A percentile compares a stretch with the other conserved stretches of the same genome.
Evolutionary conservation across 2,888 invertebrate species (phyloP).

Genomic region (Apodemia mormo): DNA sequence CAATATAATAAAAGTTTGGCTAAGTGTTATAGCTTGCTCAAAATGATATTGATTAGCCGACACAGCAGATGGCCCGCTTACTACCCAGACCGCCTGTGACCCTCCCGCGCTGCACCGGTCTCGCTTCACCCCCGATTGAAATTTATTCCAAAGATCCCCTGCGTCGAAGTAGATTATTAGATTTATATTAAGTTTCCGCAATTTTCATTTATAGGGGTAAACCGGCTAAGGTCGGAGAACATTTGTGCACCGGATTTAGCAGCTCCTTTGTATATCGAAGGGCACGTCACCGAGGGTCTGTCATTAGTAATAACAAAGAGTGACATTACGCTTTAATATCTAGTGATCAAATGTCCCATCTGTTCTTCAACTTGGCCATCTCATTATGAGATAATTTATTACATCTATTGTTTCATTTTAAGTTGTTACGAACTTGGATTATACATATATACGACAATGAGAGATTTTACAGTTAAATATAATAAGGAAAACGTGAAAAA

Average conservation of each 20-base stretch:
- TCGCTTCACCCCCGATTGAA: slow-evolving; percentile 74
- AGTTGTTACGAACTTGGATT: too few relatives aligned
- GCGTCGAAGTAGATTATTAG: slow-evolving; percentile 74
- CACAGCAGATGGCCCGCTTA: slow-evolving; percentile 68
- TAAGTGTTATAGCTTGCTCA: slow-evolving; percentile 37
- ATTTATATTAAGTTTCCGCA: slow-evolving; percentile 81
- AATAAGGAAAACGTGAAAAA: too few relatives aligned
- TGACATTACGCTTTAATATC: slow-evolving; percentile 60
- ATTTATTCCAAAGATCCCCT: slow-evolving; percentile 76
- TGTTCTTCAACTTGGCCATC: slow-evolving; percentile 45
- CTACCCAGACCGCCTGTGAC: slow-evolving; percentile 53
- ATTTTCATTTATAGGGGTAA: slow-evolving; percentile 73
- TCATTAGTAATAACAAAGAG: slow-evolving; percentile 72
- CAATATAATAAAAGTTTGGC: too few relatives aligned
- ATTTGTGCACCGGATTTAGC: slow-evolving; percentile 56
- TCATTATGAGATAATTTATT: slow-evolving; percentile 18
- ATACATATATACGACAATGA: too few relatives aligned
- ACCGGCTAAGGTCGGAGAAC: slow-evolving; percentile 52
- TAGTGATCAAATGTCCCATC: slow-evolving; percentile 60
- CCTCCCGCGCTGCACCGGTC: slow-evolving; percentile 44
- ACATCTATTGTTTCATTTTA: slow-evolving; percentile 3
- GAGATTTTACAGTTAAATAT: too few relatives aligned
- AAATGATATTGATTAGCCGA: slow-evolving; percentile 78
- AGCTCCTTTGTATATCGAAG: slow-evolving; percentile 57
- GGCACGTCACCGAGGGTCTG: slow-evolving; percentile 55